A percentile compares a stretch with the other conserved stretches of the same genome.
These are phyloP conservation scores for Agriopis marginaria DNA, from an alignment of 2,888 invertebrate species.

Conservation along the genomic window DNA sequence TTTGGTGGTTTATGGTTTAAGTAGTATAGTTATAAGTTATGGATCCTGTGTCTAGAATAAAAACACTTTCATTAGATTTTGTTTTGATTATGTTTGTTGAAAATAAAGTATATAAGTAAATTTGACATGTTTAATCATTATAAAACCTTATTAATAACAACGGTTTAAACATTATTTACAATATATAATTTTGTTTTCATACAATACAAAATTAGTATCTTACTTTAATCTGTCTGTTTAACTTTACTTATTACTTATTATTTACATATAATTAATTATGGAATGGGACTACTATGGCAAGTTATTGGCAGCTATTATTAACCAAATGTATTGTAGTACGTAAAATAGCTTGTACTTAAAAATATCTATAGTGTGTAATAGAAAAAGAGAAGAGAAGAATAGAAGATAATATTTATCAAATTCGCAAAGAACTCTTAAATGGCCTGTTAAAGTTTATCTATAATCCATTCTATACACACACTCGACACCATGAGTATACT, in stretches of 20 bases:
- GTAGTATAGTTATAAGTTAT: too few species aligned
- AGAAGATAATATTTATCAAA: too few species aligned
- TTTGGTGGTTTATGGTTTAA: too few species aligned
- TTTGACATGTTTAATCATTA: background rate
- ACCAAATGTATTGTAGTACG: background rate
- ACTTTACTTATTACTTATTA: background rate
- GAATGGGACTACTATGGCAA: conserved; percentile 24
- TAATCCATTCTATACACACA: background rate
- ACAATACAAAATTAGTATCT: background rate
- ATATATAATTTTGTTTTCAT: background rate
- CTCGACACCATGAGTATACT: too few species aligned
- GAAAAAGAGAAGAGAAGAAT: too few species aligned
- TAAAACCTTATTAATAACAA: background rate
- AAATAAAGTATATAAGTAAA: background rate
- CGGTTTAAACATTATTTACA: background rate
- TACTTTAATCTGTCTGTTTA: background rate
- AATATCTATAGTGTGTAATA: background rate
- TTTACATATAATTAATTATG: background rate
- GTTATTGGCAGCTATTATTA: conserved; percentile 25
- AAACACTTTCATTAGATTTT: too few species aligned
- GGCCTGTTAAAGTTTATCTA: too few species aligned
- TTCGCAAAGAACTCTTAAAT: too few species aligned
- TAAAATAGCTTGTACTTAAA: background rate
- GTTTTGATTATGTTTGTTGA: background rate
- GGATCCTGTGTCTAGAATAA: too few species aligned